A percentile compares a stretch with the other conserved stretches of the same genome.
Conservation (phyloP, 2,888 invertebrate genomes). For the Lamellibrachia satsuma region DNA sequence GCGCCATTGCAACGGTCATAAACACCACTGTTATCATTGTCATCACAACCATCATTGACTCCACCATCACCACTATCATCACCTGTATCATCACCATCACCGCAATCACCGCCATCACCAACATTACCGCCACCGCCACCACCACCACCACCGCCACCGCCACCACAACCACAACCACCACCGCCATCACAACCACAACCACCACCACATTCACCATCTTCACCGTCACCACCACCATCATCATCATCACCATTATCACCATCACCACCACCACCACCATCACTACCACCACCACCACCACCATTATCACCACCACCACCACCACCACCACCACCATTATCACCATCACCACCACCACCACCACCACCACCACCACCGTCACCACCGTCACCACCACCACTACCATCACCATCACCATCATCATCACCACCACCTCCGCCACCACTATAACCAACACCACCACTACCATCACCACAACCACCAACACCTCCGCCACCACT, state of each 20-base stretch:
- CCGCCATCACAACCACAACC: background rate
- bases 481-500: background rate
- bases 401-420: too few relatives aligned
- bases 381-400: too few relatives aligned
- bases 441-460: background rate
- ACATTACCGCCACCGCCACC: too few relatives aligned
- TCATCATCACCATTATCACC: background rate
- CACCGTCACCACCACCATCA: too few relatives aligned
- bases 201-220: too few relatives aligned
- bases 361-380: too few relatives aligned
- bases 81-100: background rate
- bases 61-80: background rate
- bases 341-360: background rate
- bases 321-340: background rate
- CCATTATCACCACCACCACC: background rate
- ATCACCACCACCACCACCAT: background rate
- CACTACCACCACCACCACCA: background rate
- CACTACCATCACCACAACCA: background rate
- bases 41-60: background rate
- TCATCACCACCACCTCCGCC: background rate
- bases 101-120: too few relatives aligned
- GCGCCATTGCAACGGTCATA: background rate
- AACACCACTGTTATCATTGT: background rate
- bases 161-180: background rate
- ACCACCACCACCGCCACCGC: too few relatives aligned